phyloP scores from a whole-genome alignment of 2,113 vertebrate genomes.

The Alethe castanea region DNA sequence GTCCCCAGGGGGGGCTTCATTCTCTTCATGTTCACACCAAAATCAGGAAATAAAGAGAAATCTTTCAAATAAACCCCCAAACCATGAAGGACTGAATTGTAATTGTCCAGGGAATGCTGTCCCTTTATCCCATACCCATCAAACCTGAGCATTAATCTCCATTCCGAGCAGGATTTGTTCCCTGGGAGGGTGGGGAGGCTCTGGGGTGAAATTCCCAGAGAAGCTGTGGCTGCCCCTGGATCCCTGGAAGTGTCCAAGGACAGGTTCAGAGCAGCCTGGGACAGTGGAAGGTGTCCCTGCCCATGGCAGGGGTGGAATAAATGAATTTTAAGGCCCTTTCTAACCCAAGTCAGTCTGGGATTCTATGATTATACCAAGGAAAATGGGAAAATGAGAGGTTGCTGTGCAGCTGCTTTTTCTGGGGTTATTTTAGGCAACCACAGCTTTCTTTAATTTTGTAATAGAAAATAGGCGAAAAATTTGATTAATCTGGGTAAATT shows the following conservation, averaged over 20 bases:
- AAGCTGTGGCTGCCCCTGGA: not conserved
- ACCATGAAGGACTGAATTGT: accelerated
- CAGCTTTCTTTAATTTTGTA: not conserved
- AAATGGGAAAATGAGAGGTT: not conserved
- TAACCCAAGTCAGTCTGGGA: not conserved
- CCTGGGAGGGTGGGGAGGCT: not conserved
- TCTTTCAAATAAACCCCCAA: not conserved
- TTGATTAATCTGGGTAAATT: not conserved
- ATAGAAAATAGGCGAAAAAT: not conserved
- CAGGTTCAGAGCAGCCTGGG: not conserved
- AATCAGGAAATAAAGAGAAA: not conserved
- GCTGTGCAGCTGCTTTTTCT: not conserved
- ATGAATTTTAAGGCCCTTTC: not conserved
- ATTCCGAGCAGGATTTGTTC: not conserved
- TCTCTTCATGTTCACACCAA: not conserved
- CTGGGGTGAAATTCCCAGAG: not conserved
- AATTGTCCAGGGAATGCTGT: not conserved
- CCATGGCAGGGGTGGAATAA: not conserved
- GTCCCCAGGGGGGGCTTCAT: not conserved
- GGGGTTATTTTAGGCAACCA: not conserved
- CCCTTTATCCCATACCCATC: not conserved
- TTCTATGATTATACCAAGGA: not conserved
- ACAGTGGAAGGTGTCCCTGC: not conserved
- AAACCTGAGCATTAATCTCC: not conserved
- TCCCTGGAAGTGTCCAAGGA: not conserved